Evolutionary conservation across 1,140 invertebrate species (phyloP).

Genomic region (Pectinophora gossypiella): DNA sequence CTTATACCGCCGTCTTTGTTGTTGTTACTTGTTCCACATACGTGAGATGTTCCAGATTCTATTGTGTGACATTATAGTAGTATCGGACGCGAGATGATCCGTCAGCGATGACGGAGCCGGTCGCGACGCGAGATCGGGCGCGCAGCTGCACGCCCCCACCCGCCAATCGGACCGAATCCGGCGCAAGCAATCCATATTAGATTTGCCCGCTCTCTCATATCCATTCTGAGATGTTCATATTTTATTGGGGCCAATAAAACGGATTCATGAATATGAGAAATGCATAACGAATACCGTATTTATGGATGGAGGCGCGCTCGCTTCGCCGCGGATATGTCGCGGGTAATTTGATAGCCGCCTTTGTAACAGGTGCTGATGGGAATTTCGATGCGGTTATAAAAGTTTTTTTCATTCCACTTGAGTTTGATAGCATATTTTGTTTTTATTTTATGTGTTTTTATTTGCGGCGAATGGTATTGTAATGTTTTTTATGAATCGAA

Average conservation of each 20-base stretch:
- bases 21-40: too few species aligned
- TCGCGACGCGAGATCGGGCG: conserved; percentile 4
- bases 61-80: neutral
- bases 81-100: neutral
- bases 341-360: conserved; percentile 69
- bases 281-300: conserved; percentile 74
- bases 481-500: conserved; percentile 22
- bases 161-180: conserved; percentile 60
- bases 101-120: neutral
- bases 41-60: neutral
- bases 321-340: conserved; percentile 63
- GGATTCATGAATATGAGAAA: conserved; percentile 76
- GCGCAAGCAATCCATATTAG: conserved; percentile 74
- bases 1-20: too few species aligned
- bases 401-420: conserved; percentile 34
- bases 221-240: conserved; percentile 77
- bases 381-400: conserved; percentile 62
- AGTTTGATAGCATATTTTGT: conserved; percentile 36
- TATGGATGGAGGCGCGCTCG: conserved; percentile 66
- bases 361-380: conserved; percentile 73
- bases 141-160: conserved; percentile 58
- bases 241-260: conserved; percentile 77
- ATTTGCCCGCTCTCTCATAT: conserved; percentile 72
- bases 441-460: conserved; percentile 31
- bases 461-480: conserved; percentile 10